Evolutionary conservation across 2,888 invertebrate species (phyloP).

Genomic region (Tetropium fuscum): DNA sequence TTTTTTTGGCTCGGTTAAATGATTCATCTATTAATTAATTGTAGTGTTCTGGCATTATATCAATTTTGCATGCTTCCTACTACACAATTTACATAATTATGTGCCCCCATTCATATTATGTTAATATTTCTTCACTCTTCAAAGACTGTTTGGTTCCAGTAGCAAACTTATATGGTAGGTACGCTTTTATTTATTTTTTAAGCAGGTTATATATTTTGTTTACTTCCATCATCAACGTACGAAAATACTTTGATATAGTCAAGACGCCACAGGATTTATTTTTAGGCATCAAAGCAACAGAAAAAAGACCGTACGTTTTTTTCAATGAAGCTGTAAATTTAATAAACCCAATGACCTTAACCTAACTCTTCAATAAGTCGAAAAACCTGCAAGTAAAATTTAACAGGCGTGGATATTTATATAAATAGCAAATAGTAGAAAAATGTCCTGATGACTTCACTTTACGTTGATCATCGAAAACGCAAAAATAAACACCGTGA

Average conservation of each 20-base stretch:
- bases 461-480: slow-evolving; percentile 6
- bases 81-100: neutral
- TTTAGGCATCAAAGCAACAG: too few species aligned
- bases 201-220: too few species aligned
- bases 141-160: too few species aligned
- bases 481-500: slow-evolving; percentile 15
- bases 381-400: slow-evolving; percentile 6
- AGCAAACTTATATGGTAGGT: too few species aligned
- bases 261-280: too few species aligned
- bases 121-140: too few species aligned
- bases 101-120: neutral
- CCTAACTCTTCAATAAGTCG: neutral
- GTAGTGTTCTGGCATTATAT: neutral
- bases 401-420: neutral
- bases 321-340: neutral
- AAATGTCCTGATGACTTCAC: slow-evolving; percentile 11
- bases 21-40: neutral
- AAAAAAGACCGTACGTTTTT: too few species aligned
- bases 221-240: too few species aligned
- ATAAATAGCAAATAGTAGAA: slow-evolving; percentile 17
- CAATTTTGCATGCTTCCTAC: neutral
- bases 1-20: too few species aligned
- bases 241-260: too few species aligned
- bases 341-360: slow-evolving; percentile 6
- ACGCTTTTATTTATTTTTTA: too few species aligned